Conservation (phyloP, 2,888 invertebrate genomes). For the Diplazon laetatorius region DNA sequence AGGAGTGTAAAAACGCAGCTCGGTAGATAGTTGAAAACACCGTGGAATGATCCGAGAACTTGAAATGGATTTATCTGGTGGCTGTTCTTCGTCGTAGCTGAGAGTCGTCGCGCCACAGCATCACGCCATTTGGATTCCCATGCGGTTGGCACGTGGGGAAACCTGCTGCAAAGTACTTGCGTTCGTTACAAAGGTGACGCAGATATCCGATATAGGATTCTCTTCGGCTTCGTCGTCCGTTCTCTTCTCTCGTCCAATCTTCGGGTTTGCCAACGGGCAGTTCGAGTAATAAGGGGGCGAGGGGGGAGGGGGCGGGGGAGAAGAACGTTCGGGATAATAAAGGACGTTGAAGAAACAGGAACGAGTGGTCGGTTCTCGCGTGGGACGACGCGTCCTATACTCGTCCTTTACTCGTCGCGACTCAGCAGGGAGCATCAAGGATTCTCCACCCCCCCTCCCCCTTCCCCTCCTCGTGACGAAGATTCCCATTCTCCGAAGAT, state of each 20-base stretch:
- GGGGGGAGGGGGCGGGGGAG: neutral
- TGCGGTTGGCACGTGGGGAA: constrained; percentile 25
- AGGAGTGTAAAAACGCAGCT: constrained; percentile 5
- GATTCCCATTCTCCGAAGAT: constrained; percentile 39
- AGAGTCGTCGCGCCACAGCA: constrained; percentile 17
- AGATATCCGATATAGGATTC: constrained; percentile 54
- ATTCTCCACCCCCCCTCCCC: constrained; percentile 31
- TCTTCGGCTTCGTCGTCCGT: constrained; percentile 25
- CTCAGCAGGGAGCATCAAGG: constrained; percentile 31
- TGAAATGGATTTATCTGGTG: constrained; percentile 61
- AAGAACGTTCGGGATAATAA: constrained; percentile 9
- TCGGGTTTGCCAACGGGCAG: constrained; percentile 1
- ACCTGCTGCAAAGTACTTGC: constrained; percentile 37
- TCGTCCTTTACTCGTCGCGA: constrained; percentile 36
- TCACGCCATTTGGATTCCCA: constrained; percentile 35
- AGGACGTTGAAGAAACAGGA: constrained; percentile 4
- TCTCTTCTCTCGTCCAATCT: constrained; percentile 24
- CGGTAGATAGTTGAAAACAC: constrained; percentile 7
- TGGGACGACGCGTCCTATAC: constrained; percentile 42
- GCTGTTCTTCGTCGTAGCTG: constrained; percentile 50
- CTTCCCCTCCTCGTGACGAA: constrained; percentile 45
- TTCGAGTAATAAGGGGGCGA: constrained; percentile 25
- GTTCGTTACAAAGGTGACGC: constrained; percentile 39
- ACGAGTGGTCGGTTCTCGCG: constrained; percentile 27
- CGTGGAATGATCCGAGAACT: constrained; percentile 37